Evolutionary conservation across 2,113 vertebrate species (phyloP).

Genomic region (Grantiella picta): DNA sequence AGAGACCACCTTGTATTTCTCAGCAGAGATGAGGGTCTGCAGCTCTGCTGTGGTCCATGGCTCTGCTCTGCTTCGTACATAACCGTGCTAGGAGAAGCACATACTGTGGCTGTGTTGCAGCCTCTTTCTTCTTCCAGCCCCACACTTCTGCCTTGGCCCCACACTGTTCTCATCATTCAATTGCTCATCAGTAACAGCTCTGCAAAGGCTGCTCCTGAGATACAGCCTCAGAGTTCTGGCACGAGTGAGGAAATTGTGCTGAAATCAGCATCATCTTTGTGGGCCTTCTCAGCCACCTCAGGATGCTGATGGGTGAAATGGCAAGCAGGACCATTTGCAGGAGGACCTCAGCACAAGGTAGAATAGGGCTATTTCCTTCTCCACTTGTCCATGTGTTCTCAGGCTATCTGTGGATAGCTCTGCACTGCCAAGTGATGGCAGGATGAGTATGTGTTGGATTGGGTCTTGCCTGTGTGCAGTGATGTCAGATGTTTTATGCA

Average conservation of each 20-base stretch:
- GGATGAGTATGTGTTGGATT: not conserved
- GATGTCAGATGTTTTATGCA: not conserved
- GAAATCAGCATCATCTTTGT: not conserved
- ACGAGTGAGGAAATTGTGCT: not conserved
- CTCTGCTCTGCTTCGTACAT: not conserved
- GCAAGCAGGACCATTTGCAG: not conserved
- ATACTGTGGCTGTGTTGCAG: not conserved
- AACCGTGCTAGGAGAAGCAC: not conserved
- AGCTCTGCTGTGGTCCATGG: not conserved
- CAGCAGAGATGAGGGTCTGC: not conserved
- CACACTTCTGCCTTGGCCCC: not conserved
- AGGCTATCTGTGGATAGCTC: not conserved
- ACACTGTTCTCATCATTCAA: not conserved
- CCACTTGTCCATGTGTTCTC: not conserved
- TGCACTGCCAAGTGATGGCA: not conserved
- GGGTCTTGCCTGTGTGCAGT: not conserved
- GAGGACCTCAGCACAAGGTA: not conserved
- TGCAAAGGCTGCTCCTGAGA: not conserved
- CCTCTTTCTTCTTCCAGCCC: not conserved
- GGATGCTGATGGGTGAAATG: not conserved
- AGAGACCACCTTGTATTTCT: not conserved
- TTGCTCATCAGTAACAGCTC: not conserved
- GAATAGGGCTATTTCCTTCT: not conserved
- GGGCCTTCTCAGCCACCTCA: not conserved
- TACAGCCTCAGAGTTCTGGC: not conserved